Base-by-base conservation (phyloP, 2,888 invertebrate species). In the Sphaerophoria taeniata region DNA sequence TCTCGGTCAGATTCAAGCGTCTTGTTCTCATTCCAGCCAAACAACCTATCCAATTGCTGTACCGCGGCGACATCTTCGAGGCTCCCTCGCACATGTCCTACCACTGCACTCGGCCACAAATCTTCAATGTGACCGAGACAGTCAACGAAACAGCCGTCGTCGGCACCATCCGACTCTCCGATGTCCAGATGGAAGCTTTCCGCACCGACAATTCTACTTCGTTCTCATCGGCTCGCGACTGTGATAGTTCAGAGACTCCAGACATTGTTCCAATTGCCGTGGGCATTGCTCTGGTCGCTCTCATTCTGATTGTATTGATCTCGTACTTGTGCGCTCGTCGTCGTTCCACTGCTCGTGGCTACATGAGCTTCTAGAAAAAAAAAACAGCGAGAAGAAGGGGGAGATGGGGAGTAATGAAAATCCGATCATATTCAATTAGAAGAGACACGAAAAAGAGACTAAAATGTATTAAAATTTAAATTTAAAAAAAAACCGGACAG, bases 261-360 rank as follows among this genome's bases (percentile, higher is more conserved):
- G 99, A 99, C 93, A 94, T 98, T 87, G 98, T 99, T 77, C 99
- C 99, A 33, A 98, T 99, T 90, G 98, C 97, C 31, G 99, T 99
- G 85, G 99, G 99, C 14, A 97, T 97, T 91, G 97, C 97, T 67
- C 93, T 99, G 78, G 97, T 97, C 86, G 97, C 95, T 67, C 94
- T 99, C 78, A 98, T 99, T 87, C 93, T 98, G 82, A 95, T 98
- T 87, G 98, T 99, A 70, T 94, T 99, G 88, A 94, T 96, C 88
- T 98, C 97, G 56, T 99, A 99, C 93, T 94, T 99, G 87, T 95
- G 98, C 90, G 98, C 97, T 80, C 96, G 99, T 90, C 95, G 96
- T 90, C 95, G 97, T 90, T 95, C 95, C 90, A 95, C 95, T 91
- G 95, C 96, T 69, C 94, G 95, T 88, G 98, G 98, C 45, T 98